These are phyloP conservation scores for Sericinus montela DNA, from an alignment of 2,888 invertebrate species.

Conservation along the genomic window DNA sequence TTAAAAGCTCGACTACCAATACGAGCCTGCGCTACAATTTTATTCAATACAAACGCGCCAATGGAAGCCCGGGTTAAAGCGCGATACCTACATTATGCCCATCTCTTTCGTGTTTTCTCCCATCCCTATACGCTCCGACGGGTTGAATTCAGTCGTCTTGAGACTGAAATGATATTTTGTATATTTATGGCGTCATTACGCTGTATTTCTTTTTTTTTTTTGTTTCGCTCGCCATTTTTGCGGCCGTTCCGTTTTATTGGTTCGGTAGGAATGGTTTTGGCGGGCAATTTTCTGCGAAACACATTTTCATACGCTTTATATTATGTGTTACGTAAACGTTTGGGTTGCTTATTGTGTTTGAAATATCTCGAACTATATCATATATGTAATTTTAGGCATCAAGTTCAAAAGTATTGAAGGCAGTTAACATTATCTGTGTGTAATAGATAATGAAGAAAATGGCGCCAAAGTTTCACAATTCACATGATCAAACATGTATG, in stretches of 20 bases:
- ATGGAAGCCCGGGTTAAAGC: conserved; percentile 50
- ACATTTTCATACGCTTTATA: conserved; percentile 14
- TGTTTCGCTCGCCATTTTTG: conserved; percentile 38
- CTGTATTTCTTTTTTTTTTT: conserved; percentile 36
- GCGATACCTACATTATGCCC: conserved; percentile 37
- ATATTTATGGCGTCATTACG: conserved; percentile 30
- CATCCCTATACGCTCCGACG: conserved; percentile 27
- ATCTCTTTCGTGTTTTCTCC: conserved; percentile 41
- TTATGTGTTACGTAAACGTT: conserved; percentile 9
- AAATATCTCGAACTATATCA: too few relatives aligned
- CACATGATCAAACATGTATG: too few relatives aligned
- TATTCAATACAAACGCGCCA: conserved; percentile 54
- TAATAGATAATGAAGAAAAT: too few relatives aligned
- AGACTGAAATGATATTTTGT: conserved; percentile 27
- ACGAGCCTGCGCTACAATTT: conserved; percentile 38
- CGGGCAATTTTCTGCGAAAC: conserved; percentile 15
- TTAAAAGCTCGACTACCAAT: conserved; percentile 38
- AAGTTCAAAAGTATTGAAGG: too few relatives aligned
- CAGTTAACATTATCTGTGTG: too few relatives aligned
- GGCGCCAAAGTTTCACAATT: too few relatives aligned
- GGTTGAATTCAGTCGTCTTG: conserved; percentile 30
- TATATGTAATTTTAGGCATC: too few relatives aligned
- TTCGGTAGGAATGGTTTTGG: conserved; percentile 27
- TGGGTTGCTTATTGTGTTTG: conserved; percentile 6
- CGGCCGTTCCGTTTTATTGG: conserved; percentile 32